A percentile compares a stretch with the other conserved stretches of the same genome.
phyloP scores from a whole-genome alignment of 2,113 vertebrate species.

The Malurus melanocephalus region DNA sequence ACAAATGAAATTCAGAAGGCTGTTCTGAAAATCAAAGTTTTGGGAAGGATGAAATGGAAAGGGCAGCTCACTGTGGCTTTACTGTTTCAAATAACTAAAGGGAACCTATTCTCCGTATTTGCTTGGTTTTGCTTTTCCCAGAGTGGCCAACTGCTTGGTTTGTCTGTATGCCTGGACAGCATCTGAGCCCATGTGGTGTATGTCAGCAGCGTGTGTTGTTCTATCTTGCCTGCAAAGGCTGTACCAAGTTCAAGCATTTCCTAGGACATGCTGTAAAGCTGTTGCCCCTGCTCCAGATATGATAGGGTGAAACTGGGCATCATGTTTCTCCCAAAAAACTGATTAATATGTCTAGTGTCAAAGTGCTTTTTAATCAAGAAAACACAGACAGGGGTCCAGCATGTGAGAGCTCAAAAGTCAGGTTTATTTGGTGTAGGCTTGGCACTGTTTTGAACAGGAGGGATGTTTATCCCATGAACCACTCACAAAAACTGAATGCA shows the following conservation, averaged over 20 bases:
- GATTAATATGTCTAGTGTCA: neutral
- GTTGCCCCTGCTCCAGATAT: neutral
- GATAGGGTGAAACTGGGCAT: neutral
- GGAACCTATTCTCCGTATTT: neutral
- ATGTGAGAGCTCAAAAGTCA: neutral
- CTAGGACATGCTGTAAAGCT: neutral
- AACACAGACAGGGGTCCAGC: neutral
- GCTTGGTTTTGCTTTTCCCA: neutral
- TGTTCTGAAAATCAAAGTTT: neutral
- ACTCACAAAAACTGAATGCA: neutral
- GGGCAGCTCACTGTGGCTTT: neutral
- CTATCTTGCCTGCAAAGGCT: neutral
- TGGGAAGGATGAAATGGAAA: neutral
- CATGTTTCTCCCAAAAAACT: neutral
- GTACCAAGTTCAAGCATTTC: neutral
- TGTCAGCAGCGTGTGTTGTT: constrained; percentile 1
- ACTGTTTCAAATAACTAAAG: neutral
- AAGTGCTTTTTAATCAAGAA: neutral
- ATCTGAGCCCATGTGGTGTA: neutral
- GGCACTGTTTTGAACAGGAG: neutral
- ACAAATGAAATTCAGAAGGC: neutral
- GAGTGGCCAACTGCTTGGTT: neutral
- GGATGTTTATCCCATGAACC: neutral
- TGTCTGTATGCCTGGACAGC: constrained; percentile 2
- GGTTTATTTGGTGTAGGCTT: neutral